Percentiles rank a stretch among this genome's conserved stretches.
phyloP scores from a whole-genome alignment of 1,140 invertebrate species.

The Hydropsyche tenuis region DNA sequence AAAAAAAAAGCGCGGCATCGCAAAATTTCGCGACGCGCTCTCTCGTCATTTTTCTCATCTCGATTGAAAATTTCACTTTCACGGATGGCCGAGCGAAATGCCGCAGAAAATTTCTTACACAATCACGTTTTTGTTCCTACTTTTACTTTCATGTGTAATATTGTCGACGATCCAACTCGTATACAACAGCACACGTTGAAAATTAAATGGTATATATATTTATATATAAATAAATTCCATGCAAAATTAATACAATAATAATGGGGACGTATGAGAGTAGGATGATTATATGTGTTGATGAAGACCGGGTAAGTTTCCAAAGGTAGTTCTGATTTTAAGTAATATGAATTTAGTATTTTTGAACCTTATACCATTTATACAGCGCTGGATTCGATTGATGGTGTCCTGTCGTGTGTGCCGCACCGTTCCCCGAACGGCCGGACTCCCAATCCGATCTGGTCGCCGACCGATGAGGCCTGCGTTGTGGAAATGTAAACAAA shows the following conservation, averaged over 20 bases:
- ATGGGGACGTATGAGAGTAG: neutral
- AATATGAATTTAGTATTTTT: constrained; percentile 26
- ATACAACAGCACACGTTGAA: too few species aligned
- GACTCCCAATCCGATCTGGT: constrained; percentile 38
- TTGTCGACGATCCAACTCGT: neutral
- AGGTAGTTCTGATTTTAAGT: constrained; percentile 3
- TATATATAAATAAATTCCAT: too few species aligned
- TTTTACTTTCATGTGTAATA: constrained; percentile 47
- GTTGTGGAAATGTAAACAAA: constrained; percentile 42
- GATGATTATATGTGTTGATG: neutral
- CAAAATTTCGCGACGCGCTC: neutral
- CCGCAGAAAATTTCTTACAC: constrained; percentile 42
- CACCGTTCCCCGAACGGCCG: neutral
- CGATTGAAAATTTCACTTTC: constrained; percentile 49
- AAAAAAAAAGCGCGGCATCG: neutral
- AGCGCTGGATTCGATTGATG: constrained; percentile 33
- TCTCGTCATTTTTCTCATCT: constrained; percentile 1
- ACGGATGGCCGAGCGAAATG: constrained; percentile 27
- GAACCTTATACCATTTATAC: neutral
- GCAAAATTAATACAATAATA: too few species aligned
- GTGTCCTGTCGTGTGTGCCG: neutral
- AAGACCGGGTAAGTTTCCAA: constrained; percentile 19
- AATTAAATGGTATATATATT: too few species aligned
- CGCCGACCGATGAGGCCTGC: constrained; percentile 12
- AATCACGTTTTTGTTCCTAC: constrained; percentile 44